phyloP scores from a whole-genome alignment of 2,113 vertebrate genomes.

The Rhea pennata region DNA sequence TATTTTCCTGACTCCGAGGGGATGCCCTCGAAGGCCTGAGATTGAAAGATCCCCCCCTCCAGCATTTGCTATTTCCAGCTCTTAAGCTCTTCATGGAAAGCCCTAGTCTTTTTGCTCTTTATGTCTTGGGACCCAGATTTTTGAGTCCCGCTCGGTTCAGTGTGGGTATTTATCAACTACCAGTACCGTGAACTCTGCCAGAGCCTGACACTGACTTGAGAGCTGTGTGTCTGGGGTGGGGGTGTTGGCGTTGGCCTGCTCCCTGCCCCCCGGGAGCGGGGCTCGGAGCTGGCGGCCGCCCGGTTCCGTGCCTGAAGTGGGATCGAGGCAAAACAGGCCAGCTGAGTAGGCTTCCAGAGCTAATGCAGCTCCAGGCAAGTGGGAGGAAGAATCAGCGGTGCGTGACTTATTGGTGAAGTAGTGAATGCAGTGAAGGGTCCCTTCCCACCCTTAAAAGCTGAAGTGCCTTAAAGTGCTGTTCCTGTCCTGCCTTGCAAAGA shows the following conservation, averaged over 20 bases:
- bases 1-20: neutral
- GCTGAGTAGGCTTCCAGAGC: neutral
- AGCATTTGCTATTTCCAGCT: neutral
- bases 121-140: neutral
- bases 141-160: rapidly evolving
- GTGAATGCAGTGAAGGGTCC: neutral
- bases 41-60: neutral
- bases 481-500: neutral
- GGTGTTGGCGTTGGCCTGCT: neutral
- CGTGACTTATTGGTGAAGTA: neutral
- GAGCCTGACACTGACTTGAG: neutral
- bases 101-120: neutral
- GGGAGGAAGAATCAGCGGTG: neutral
- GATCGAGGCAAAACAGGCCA: rapidly evolving
- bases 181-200: neutral
- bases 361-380: neutral
- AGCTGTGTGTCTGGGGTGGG: rapidly evolving
- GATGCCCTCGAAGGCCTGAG: neutral
- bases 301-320: neutral
- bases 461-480: neutral
- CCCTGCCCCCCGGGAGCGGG: neutral
- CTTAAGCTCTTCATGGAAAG: neutral
- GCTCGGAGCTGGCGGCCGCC: neutral
- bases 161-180: neutral
- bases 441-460: rapidly evolving